Evolutionary conservation across 1,140 invertebrate species (phyloP).

Genomic region (Camponotus vicinus): DNA sequence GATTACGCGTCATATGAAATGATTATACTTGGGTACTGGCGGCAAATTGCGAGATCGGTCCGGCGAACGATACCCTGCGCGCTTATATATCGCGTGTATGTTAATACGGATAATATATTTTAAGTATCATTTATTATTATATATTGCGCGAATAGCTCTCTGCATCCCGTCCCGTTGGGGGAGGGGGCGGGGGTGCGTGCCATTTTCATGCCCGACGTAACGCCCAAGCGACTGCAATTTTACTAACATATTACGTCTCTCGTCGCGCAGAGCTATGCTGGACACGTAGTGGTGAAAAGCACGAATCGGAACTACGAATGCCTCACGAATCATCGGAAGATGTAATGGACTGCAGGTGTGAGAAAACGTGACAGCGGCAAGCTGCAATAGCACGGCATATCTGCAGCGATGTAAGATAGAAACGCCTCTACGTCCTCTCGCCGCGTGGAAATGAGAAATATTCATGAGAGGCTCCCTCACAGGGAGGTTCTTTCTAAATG

Average conservation of each 20-base stretch:
- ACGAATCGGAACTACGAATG: constrained; percentile 49
- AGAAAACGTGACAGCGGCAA: constrained; percentile 55
- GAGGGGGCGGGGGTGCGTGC: neutral
- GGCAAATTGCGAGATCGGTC: constrained; percentile 39
- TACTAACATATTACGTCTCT: constrained; percentile 47
- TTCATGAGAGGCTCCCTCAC: constrained; percentile 38
- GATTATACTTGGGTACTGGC: constrained; percentile 32
- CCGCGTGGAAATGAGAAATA: constrained; percentile 48
- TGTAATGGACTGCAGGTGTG: constrained; percentile 61
- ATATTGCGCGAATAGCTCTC: no score
- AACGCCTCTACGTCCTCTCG: constrained; percentile 29
- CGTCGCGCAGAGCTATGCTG: constrained; percentile 28
- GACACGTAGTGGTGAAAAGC: constrained; percentile 51
- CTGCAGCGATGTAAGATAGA: constrained; percentile 43
- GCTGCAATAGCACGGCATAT: constrained; percentile 26
- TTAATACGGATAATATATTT: constrained; percentile 32
- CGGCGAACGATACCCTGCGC: neutral
- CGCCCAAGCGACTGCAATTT: constrained; percentile 37
- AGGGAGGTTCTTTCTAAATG: neutral
- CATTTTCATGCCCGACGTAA: neutral
- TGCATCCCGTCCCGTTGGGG: neutral
- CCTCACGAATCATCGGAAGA: constrained; percentile 61
- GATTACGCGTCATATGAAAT: constrained; percentile 59
- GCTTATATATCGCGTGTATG: neutral
- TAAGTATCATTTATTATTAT: neutral